Evolutionary conservation across 2,113 vertebrate genomes (phyloP).

Genomic region (Crotalus horridus): DNA sequence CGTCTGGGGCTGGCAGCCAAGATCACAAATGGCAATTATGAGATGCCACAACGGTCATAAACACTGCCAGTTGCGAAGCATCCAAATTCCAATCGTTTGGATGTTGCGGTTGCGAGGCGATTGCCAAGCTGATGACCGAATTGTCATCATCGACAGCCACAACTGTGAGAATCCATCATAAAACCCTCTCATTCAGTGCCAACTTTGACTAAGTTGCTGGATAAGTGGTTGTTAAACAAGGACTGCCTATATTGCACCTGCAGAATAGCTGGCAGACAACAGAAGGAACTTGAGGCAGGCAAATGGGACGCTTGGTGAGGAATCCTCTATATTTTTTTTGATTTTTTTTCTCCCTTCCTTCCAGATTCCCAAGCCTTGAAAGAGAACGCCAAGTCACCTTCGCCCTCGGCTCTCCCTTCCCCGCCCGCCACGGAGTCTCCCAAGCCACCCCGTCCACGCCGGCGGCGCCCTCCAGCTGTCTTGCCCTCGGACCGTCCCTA

Average conservation of each 20-base stretch:
- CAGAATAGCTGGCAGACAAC: neutral
- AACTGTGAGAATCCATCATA: neutral
- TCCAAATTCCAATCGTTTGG: neutral
- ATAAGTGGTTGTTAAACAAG: neutral
- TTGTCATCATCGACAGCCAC: neutral
- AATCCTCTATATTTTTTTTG: neutral
- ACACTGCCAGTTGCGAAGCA: neutral
- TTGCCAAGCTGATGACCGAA: neutral
- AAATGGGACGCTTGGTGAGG: neutral
- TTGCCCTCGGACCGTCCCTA: conserved; percentile 43
- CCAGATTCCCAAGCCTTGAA: conserved; percentile 16
- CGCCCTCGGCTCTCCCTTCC: neutral
- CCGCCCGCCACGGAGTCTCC: neutral
- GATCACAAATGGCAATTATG: neutral
- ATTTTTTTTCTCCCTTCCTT: neutral
- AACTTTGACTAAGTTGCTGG: neutral
- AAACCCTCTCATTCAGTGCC: neutral
- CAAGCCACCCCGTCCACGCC: conserved; percentile 10
- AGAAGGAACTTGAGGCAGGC: neutral
- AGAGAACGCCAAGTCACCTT: conserved; percentile 4
- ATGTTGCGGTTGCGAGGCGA: neutral
- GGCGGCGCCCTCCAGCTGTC: conserved; percentile 23
- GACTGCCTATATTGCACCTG: neutral
- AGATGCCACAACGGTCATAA: rapidly evolving
- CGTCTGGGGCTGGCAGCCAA: neutral